These are phyloP conservation scores for Enteromius mattozi DNA, from an alignment of 2,797 vertebrate genomes.

Conservation along the genomic window DNA sequence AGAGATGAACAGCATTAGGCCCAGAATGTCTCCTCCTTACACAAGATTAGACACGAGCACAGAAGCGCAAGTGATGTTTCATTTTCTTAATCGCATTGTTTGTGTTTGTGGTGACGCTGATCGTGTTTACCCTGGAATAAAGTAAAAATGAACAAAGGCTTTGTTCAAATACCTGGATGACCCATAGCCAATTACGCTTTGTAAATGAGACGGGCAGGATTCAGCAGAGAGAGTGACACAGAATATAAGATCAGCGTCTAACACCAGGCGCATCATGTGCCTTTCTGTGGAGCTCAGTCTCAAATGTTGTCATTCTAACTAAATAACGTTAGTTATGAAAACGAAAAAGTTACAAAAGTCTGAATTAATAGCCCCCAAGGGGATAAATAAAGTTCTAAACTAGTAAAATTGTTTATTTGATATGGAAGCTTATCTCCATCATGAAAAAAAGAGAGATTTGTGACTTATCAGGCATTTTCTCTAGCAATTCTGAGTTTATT, in stretches of 20 bases:
- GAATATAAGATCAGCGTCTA: neutral
- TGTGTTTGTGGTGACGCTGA: conserved; percentile 20
- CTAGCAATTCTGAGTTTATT: neutral
- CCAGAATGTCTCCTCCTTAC: neutral
- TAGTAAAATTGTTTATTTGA: neutral
- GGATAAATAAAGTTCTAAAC: no score
- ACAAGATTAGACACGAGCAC: neutral
- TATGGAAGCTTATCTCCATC: neutral
- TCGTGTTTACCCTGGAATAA: conserved; percentile 14
- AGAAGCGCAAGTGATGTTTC: neutral
- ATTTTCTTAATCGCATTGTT: conserved; percentile 10
- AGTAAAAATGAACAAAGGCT: conserved; percentile 18
- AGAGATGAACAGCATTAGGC: neutral
- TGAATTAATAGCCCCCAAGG: no score
- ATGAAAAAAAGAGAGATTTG: neutral
- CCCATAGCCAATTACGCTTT: conserved; percentile 3
- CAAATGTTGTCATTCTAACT: neutral
- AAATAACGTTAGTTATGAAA: neutral
- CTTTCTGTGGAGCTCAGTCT: neutral
- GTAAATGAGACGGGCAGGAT: conserved; percentile 20
- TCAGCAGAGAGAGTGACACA: neutral
- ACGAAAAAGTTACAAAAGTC: no score
- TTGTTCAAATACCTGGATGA: conserved; percentile 41
- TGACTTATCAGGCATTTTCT: neutral
- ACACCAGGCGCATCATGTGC: neutral